Conservation (phyloP, 2,113 vertebrate genomes). For the Corapipo altera region DNA sequence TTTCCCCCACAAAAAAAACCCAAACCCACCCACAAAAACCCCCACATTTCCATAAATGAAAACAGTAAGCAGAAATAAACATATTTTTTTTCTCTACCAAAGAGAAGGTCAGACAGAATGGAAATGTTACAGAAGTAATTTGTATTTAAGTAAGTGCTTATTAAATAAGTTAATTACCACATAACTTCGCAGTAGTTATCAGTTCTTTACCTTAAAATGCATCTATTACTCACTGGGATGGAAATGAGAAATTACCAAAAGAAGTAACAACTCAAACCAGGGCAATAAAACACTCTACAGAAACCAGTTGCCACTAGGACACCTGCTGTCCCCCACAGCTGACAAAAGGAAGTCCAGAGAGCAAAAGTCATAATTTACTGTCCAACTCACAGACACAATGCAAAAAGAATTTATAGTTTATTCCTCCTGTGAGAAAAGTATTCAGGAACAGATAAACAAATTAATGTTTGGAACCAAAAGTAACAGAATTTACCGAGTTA, state of each 20-base stretch:
- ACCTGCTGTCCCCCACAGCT: not conserved
- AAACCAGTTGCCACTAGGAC: not conserved
- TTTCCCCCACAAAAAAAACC: no score
- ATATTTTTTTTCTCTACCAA: not conserved
- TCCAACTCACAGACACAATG: constrained; percentile 32
- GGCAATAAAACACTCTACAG: not conserved
- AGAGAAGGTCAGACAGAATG: not conserved
- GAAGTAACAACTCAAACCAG: not conserved
- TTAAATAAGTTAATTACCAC: not conserved
- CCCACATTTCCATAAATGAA: not conserved
- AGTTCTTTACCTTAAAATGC: not conserved
- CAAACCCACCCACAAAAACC: not conserved
- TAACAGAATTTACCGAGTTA: constrained; percentile 19
- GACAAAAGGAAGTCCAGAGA: not conserved
- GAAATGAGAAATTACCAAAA: not conserved
- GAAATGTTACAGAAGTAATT: not conserved
- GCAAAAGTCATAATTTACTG: constrained; percentile 7
- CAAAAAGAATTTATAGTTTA: constrained; percentile 64
- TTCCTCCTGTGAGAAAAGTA: constrained; percentile 44
- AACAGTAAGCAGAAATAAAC: not conserved
- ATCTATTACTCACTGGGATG: not conserved
- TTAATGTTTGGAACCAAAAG: constrained; percentile 6
- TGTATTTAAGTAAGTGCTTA: not conserved
- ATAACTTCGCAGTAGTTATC: not conserved
- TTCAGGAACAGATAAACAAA: constrained; percentile 44